Conservation (phyloP, 2,113 vertebrate species). For the Neolamprologus variostigma region DNA sequence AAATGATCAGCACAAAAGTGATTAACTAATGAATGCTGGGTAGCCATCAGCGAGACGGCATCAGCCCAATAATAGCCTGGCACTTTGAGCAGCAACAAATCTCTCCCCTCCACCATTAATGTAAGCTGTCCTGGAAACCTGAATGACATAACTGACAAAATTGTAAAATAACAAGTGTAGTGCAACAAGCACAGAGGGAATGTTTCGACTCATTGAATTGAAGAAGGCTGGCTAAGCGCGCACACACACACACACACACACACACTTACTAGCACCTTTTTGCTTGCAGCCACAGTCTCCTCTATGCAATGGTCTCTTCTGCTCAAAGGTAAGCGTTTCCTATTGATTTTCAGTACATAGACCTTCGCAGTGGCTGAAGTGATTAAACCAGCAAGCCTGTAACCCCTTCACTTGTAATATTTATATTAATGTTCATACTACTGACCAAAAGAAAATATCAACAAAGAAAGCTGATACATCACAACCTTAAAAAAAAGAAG, state of each 20-base stretch:
- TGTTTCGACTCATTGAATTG: not conserved
- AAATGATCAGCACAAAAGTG: not conserved
- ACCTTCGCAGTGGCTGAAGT: not conserved
- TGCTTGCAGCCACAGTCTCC: not conserved
- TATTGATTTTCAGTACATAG: not conserved
- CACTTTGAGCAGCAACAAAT: not conserved
- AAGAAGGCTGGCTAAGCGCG: not conserved
- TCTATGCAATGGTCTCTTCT: not conserved
- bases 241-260: not conserved
- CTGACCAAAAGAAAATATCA: not conserved
- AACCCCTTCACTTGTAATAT: not conserved
- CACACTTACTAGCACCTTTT: not conserved
- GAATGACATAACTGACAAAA: not conserved
- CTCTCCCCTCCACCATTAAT: not conserved
- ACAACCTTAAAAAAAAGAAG: not conserved
- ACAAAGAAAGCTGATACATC: not conserved
- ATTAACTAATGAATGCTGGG: not conserved
- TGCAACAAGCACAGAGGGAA: not conserved
- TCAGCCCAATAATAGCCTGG: not conserved
- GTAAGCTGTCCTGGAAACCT: not conserved
- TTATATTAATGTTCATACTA: not conserved
- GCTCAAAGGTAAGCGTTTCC: not conserved
- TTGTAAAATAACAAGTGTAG: not conserved
- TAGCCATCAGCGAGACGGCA: not conserved
- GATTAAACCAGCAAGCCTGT: not conserved